Base-by-base conservation (phyloP, 2,888 invertebrate genomes). In the Volucella inanis region DNA sequence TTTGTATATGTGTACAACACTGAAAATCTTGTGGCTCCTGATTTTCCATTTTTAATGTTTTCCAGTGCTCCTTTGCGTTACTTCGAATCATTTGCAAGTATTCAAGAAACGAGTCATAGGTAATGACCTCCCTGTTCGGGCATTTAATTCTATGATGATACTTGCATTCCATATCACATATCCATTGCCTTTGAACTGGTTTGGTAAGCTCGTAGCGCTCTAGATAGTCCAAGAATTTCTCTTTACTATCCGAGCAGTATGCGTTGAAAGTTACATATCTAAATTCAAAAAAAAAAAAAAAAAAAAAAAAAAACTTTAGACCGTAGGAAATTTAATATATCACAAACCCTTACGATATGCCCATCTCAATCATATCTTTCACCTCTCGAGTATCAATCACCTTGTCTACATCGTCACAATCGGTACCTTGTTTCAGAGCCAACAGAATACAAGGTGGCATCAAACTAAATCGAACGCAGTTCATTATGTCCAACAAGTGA, bases 381-480 rank as follows among this genome's bases (percentile, higher is more conserved):
- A 97, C 94, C 87, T 94, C 94, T 0, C 94, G 92, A 87, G 94
- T 94, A 72, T 94, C 94, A 74, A 95, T 94, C 10, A 96, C 92
- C 82, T 95, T 94, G 87, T 95, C 92, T 87, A 97, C 94, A 89
- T 96, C 96, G 0, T 94, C 94, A 89, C 95, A 95, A 89, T 95
- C 95, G 0, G 95, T 94, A 89, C 95, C 96, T 31, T 95, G 93
- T 87, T 95, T 95, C 59, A 97, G 94, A 84, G 96, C 96, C 0
- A 96, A 95, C 39, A 97, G 93, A 89, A 96, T 95, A 95, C 96
- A 96, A 0, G 96, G 96, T 0, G 95, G 95, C 88, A 97, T 95
- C 52, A 96, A 93, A 0, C 96, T 96, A 89, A 97, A 97, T 39
- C 97, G 93, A 0, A 97, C 94, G 89, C 96, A 96, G 1, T 93